A percentile compares a stretch with the other conserved stretches of the same genome.
These are phyloP conservation scores for Protonibea diacanthus DNA, from an alignment of 2,797 vertebrate species.

Conservation along the genomic window DNA sequence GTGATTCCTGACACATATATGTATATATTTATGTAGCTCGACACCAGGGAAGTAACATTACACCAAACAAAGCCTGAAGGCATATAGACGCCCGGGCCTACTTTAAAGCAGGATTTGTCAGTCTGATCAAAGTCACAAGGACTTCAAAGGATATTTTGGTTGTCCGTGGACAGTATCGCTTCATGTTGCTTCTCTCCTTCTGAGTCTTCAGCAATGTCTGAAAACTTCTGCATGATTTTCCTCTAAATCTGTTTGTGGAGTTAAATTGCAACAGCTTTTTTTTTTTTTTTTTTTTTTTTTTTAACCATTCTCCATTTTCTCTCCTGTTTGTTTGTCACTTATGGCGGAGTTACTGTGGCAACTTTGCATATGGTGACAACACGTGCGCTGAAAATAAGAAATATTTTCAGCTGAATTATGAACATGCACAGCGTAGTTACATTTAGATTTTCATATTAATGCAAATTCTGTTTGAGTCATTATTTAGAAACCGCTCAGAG, in stretches of 20 bases:
- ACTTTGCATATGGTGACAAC: constrained; percentile 34
- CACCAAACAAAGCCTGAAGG: constrained; percentile 67
- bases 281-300: neutral
- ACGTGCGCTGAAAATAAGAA: constrained; percentile 21
- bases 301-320: neutral
- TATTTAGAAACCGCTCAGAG: constrained; percentile 49
- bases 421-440: constrained; percentile 10
- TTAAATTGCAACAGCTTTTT: constrained; percentile 28
- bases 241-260: constrained; percentile 44
- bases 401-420: constrained; percentile 18
- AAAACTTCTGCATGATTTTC: constrained; percentile 53
- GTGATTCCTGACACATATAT: constrained; percentile 40
- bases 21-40: constrained; percentile 55
- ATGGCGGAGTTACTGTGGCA: constrained; percentile 20
- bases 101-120: constrained; percentile 77
- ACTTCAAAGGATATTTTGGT: constrained; percentile 70
- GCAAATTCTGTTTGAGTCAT: constrained; percentile 32
- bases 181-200: constrained; percentile 54
- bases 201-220: constrained; percentile 42
- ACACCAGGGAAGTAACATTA: constrained; percentile 39
- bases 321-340: constrained; percentile 25
- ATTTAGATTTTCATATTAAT: constrained; percentile 46
- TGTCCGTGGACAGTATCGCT: constrained; percentile 65
- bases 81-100: constrained; percentile 47
- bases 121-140: constrained; percentile 75